phyloP scores from a whole-genome alignment of 1,140 invertebrate genomes.

The Scaptomyza graminum region DNA sequence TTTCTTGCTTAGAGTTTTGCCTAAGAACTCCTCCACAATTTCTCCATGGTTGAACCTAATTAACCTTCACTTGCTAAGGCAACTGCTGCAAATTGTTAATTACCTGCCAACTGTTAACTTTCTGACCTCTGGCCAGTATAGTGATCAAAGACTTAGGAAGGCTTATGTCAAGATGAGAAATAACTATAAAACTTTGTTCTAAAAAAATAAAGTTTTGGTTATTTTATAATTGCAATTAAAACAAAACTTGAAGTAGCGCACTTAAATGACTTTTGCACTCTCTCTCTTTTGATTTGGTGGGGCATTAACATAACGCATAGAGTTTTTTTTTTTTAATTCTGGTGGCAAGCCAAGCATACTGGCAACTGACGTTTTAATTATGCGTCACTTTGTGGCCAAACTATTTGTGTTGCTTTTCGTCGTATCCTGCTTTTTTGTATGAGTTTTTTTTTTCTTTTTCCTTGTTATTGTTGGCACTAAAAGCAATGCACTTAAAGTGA shows the following conservation, averaged over 20 bases:
- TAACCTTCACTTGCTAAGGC: background rate
- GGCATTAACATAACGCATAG: conserved; percentile 45
- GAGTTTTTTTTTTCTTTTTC: conserved; percentile 34
- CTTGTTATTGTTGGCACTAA: conserved; percentile 54
- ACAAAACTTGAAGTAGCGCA: conserved; percentile 62
- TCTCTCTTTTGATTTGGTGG: conserved; percentile 3
- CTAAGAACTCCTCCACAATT: background rate
- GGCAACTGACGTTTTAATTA: conserved; percentile 78
- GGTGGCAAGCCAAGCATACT: conserved; percentile 69
- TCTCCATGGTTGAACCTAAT: background rate
- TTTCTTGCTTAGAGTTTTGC: background rate
- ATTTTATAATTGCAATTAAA: conserved; percentile 78
- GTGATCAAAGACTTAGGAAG: conserved; percentile 3
- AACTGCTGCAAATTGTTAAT: conserved; percentile 13
- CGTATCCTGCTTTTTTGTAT: conserved; percentile 1
- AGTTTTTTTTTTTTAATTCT: conserved; percentile 57
- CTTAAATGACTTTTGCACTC: conserved; percentile 69
- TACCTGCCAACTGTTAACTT: conserved; percentile 13
- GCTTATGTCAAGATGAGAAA: conserved; percentile 4
- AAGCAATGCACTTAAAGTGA: conserved; percentile 71
- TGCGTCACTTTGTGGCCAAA: conserved; percentile 65
- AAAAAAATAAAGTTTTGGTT: conserved; percentile 58
- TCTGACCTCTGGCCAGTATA: conserved; percentile 2
- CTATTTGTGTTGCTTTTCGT: conserved; percentile 1
- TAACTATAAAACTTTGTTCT: conserved; percentile 40